Evolutionary conservation across 2,888 invertebrate genomes (phyloP).

Genomic region (Chrysomela aeneicollis): DNA sequence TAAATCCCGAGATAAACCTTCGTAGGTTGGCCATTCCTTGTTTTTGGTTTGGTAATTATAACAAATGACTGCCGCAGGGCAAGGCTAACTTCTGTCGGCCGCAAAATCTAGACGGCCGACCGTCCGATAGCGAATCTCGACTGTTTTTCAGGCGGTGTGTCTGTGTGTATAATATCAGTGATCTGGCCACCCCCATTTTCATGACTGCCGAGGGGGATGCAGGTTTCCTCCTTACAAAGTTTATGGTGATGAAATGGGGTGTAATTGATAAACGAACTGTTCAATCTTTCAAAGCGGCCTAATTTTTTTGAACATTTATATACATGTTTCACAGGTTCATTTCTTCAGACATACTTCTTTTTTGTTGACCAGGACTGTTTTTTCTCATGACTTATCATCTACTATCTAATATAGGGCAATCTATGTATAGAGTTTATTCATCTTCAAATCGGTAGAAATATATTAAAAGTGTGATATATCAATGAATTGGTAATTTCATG

Average conservation of each 20-base stretch:
- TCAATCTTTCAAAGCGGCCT: too few species aligned
- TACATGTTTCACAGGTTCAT: too few species aligned
- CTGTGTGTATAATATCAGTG: slow-evolving; percentile 29
- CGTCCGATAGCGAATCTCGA: slow-evolving; percentile 27
- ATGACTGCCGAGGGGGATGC: neutral
- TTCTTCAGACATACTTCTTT: too few species aligned
- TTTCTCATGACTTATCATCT: too few species aligned
- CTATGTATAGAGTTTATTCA: too few species aligned
- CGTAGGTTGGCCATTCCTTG: slow-evolving; percentile 55
- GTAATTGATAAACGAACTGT: too few species aligned
- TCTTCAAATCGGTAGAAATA: too few species aligned
- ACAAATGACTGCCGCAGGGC: slow-evolving; percentile 49
- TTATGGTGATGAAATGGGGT: neutral
- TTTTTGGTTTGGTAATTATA: slow-evolving; percentile 60
- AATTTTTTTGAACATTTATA: too few species aligned
- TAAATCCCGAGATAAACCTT: slow-evolving; percentile 59
- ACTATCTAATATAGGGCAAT: too few species aligned
- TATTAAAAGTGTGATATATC: too few species aligned
- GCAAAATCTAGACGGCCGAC: slow-evolving; percentile 34
- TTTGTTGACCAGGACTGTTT: too few species aligned
- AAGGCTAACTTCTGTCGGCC: slow-evolving; percentile 22
- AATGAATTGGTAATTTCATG: too few species aligned
- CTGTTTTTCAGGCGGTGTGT: slow-evolving; percentile 27
- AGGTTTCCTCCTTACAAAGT: neutral
- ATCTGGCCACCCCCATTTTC: slow-evolving; percentile 13